Conservation (phyloP, 2,797 vertebrate species). For the Sebastes vulpes region DNA sequence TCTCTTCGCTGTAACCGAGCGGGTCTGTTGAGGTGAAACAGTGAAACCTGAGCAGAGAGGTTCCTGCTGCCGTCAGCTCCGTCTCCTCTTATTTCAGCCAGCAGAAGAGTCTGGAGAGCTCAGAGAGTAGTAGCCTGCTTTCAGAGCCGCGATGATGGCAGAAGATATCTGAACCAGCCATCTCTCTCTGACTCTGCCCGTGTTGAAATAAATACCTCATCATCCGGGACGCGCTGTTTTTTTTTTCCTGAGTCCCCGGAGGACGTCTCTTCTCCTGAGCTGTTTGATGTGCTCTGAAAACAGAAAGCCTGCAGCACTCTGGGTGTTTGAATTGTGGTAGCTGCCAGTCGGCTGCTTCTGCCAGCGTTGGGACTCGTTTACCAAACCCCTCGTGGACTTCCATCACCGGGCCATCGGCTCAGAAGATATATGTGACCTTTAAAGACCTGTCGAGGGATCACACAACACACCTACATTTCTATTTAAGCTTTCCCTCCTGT, state of each 20-base stretch:
- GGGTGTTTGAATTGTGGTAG: slow-evolving; percentile 19
- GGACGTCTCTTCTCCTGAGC: slow-evolving; percentile 34
- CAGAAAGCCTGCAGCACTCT: slow-evolving; percentile 42
- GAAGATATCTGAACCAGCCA: slow-evolving; percentile 6
- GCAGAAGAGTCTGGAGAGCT: background rate
- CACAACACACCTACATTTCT: background rate
- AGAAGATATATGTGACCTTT: background rate
- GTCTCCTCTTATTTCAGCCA: slow-evolving; percentile 29
- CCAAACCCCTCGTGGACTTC: slow-evolving; percentile 24
- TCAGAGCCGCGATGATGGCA: slow-evolving; percentile 6
- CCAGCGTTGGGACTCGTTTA: background rate
- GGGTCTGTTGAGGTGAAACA: slow-evolving; percentile 24
- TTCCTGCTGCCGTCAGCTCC: slow-evolving; percentile 33
- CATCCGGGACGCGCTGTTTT: background rate
- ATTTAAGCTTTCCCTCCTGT: background rate
- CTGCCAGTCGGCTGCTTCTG: slow-evolving; percentile 18
- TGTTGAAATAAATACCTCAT: slow-evolving; percentile 41
- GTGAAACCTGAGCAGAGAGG: slow-evolving; percentile 50
- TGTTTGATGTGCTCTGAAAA: slow-evolving; percentile 58
- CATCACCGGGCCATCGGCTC: slow-evolving; percentile 7
- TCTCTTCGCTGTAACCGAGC: background rate
- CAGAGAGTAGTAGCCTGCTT: background rate
- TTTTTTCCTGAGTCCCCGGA: background rate
- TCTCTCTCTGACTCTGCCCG: slow-evolving; percentile 6
- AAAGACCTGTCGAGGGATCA: background rate